Conservation (phyloP, 2,113 vertebrate species). For the Aegithalos caudatus region DNA sequence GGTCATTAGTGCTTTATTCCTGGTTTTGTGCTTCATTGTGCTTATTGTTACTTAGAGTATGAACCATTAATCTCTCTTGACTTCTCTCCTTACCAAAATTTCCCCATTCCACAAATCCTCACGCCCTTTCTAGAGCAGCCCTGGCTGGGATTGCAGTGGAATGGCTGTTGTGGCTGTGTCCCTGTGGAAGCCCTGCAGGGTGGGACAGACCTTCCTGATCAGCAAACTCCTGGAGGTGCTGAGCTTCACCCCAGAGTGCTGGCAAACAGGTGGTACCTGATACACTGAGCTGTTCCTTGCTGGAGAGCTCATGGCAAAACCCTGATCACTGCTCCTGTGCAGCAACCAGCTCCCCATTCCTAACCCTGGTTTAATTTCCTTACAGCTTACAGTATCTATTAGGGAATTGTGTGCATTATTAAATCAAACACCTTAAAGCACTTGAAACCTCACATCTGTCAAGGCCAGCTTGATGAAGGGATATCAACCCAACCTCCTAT, state of each 20-base stretch:
- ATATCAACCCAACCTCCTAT: not conserved
- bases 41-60: not conserved
- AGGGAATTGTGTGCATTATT: not conserved
- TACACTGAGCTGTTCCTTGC: not conserved
- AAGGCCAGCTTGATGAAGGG: not conserved
- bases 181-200: not conserved
- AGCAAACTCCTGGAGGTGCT: fast-evolving
- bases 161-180: not conserved
- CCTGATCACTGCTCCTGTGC: not conserved
- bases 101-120: not conserved
- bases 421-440: not conserved
- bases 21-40: not conserved
- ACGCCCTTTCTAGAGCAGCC: not conserved
- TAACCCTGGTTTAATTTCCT: not conserved
- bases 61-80: not conserved
- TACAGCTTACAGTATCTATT: not conserved
- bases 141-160: not conserved
- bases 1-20: not conserved
- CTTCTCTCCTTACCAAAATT: not conserved
- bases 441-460: not conserved
- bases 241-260: not conserved
- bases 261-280: not conserved
- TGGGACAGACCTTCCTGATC: not conserved
- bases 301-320: not conserved
- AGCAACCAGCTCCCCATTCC: not conserved